Evolutionary conservation across 2,113 vertebrate species (phyloP).

Genomic region (Taxidea taxus): DNA sequence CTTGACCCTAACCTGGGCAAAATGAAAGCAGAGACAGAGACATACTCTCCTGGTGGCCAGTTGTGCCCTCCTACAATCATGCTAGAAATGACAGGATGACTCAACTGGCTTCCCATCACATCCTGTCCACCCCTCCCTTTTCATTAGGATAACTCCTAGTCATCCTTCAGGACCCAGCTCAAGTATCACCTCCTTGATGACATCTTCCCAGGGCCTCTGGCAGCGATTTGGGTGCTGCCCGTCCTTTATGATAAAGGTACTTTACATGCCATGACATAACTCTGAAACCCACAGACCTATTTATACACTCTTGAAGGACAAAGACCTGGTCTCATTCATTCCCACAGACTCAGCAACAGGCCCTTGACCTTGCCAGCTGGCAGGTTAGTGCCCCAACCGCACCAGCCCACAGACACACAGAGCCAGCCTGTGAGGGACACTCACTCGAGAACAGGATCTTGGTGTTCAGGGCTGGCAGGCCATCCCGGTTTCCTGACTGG

Average conservation of each 20-base stretch:
- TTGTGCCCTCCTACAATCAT: not conserved
- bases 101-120: rapidly evolving
- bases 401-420: rapidly evolving
- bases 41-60: not conserved
- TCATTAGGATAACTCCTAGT: not conserved
- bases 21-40: not conserved
- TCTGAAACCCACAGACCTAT: not conserved
- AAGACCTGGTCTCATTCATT: too few relatives aligned
- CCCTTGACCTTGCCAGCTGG: not conserved
- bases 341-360: not conserved
- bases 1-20: rapidly evolving
- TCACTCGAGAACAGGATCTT: slow-evolving; percentile 94
- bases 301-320: not conserved
- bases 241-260: not conserved
- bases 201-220: not conserved
- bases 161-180: not conserved
- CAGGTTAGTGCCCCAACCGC: rapidly evolving
- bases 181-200: rapidly evolving
- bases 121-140: not conserved
- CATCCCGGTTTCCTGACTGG: slow-evolving; percentile 90
- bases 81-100: rapidly evolving
- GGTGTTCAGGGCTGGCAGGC: slow-evolving; percentile 90
- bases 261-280: rapidly evolving
- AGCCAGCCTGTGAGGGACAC: slow-evolving; percentile 43
- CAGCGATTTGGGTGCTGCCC: rapidly evolving